A percentile compares a stretch with the other conserved stretches of the same genome.
Conservation (phyloP, 2,888 invertebrate genomes). For the Diploptera punctata region DNA sequence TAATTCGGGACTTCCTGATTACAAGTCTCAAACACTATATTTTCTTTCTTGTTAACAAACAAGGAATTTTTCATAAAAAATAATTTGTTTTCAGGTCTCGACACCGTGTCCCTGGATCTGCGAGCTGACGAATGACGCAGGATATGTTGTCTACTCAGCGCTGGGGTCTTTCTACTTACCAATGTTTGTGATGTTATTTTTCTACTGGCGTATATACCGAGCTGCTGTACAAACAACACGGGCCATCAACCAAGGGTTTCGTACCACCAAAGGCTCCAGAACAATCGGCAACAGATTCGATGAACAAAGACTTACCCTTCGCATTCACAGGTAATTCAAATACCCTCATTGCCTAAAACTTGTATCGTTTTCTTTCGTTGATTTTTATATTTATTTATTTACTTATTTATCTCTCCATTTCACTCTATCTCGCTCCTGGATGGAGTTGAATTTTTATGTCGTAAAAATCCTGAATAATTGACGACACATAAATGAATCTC, state of each 20-base stretch:
- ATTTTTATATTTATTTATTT: too few species aligned
- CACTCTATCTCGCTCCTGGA: too few species aligned
- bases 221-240: constrained; percentile 93
- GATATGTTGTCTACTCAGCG: constrained; percentile 96
- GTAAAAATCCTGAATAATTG: too few species aligned
- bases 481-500: too few species aligned
- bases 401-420: too few species aligned
- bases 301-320: constrained; percentile 86
- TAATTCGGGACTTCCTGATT: too few species aligned
- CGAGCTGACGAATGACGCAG: constrained; percentile 91
- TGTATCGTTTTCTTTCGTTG: too few species aligned
- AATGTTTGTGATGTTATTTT: constrained; percentile 97
- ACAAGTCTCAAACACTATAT: too few species aligned
- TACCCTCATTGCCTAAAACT: neutral
- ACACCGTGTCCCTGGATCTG: constrained; percentile 79
- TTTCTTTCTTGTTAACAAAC: too few species aligned
- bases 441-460: too few species aligned
- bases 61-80: too few species aligned
- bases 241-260: constrained; percentile 90
- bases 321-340: constrained; percentile 77
- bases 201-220: constrained; percentile 96
- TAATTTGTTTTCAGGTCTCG: constrained; percentile 7
- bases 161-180: constrained; percentile 98
- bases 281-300: constrained; percentile 80
- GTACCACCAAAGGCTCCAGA: constrained; percentile 81